Conservation (phyloP, 2,888 invertebrate species). For the Drosophila demipolita region DNA sequence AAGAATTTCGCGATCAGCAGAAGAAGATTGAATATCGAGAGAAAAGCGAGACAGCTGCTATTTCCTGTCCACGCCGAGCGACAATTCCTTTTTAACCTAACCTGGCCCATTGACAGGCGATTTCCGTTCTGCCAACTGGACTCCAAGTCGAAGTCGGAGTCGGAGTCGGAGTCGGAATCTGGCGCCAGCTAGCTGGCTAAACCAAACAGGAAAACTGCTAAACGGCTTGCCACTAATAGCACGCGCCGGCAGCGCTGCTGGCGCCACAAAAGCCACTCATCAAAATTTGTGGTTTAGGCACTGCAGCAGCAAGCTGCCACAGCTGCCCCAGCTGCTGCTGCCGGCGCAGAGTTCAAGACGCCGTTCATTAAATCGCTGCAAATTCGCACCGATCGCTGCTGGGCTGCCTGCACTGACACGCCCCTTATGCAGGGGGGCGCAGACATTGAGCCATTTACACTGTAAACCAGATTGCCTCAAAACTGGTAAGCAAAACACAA, state of each 20-base stretch:
- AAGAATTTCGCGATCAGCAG: conserved; percentile 16
- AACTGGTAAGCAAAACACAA: too few species aligned
- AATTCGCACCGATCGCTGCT: conserved; percentile 48
- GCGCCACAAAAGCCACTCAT: conserved; percentile 73
- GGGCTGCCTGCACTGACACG: conserved; percentile 61
- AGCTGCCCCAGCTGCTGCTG: conserved; percentile 5
- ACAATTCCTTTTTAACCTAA: conserved; percentile 51
- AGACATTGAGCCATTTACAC: conserved; percentile 22
- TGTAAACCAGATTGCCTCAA: neutral
- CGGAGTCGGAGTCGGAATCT: neutral
- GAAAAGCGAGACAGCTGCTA: conserved; percentile 22
- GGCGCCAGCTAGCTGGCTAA: conserved; percentile 54
- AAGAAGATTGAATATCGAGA: neutral
- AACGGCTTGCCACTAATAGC: conserved; percentile 31
- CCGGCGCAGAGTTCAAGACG: conserved; percentile 68
- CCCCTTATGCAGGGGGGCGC: conserved; percentile 35
- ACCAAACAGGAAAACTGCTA: conserved; percentile 31
- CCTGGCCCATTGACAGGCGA: conserved; percentile 71
- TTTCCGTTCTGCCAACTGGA: conserved; percentile 56
- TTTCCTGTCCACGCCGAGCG: conserved; percentile 52
- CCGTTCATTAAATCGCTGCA: conserved; percentile 70
- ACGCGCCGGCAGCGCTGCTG: conserved; percentile 68
- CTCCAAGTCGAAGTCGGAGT: neutral
- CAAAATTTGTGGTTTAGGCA: conserved; percentile 67
- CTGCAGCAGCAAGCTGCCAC: conserved; percentile 17